Evolutionary conservation across 1,140 invertebrate genomes (phyloP), one percentile per base, ranked within the genome.

Genomic region (Diachasma alloeum): DNA sequence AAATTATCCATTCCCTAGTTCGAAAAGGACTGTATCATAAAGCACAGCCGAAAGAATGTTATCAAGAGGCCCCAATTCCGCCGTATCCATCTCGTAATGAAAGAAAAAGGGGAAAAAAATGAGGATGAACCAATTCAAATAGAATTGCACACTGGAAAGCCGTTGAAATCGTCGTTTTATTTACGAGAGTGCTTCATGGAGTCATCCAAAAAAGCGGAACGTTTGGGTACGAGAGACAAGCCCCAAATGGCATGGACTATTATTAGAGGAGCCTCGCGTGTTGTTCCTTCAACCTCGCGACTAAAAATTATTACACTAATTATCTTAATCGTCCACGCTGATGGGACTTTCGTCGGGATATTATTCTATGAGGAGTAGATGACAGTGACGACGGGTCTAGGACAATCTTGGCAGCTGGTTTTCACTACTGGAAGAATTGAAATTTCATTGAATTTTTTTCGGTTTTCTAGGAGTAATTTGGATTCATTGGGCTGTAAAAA

Each of bases 281-380:
- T 83, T 79, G 74, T 74, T 36, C 75, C 73, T 78, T 44, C 39
- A 39, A 13, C n/a, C 80, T 83, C 76, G 39, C 56, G 19, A 68
- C 63, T 59, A 79, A 79, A 80, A 83, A 83, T 86, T 81, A 85
- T 87, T 87, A 83, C 81, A 70, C 83, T 84, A 85, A 87, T 87
- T 86, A 84, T 84, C 83, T 82, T 83, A 85, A 85, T 83, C 80
- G 83, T 79, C 75, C 36, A 5, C 36, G 4, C 31, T 3, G 13
- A 5, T 19, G 5, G 2, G 8, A 3, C 15, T 31, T 39, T 10
- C 67, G 9, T 37, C 4, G 9, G 9, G 36, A 37, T 5, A 37
- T 37, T 37, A 37, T 37, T 37, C 36, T n/a, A n/a, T n/a, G n/a
- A n/a, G n/a, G n/a, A n/a, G n/a, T n/a, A n/a, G n/a, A n/a, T n/a